Conservation (phyloP, 2,113 vertebrate genomes). For the Echinops telfairi region DNA sequence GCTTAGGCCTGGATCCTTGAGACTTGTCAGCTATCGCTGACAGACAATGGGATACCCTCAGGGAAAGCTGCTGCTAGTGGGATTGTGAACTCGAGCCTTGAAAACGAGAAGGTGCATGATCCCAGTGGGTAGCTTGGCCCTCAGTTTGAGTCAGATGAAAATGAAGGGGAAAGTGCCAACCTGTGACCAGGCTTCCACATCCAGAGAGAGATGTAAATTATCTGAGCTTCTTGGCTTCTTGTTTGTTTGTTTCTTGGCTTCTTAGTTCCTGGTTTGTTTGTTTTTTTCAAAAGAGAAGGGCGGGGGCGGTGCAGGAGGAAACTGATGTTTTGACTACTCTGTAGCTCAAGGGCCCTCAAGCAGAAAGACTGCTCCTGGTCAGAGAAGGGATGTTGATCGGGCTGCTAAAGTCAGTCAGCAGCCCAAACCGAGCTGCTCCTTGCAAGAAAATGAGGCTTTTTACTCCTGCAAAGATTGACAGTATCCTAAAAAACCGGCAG, state of each 20-base stretch:
- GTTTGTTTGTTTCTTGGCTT: too few relatives aligned
- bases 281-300: background rate
- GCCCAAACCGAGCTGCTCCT: too few relatives aligned
- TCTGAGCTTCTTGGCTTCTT: too few relatives aligned
- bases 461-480: too few relatives aligned
- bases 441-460: too few relatives aligned
- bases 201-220: too few relatives aligned
- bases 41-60: background rate
- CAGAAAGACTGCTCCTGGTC: background rate
- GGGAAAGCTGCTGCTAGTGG: background rate
- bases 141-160: background rate
- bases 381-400: too few relatives aligned
- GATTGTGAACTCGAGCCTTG: background rate
- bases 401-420: too few relatives aligned
- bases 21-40: background rate
- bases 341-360: conserved; percentile 13
- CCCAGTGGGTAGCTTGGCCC: background rate
- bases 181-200: too few relatives aligned
- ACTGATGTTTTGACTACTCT: rapidly evolving
- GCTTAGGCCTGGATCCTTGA: background rate
- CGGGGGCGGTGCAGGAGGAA: background rate
- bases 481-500: too few relatives aligned
- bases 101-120: background rate
- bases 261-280: background rate
- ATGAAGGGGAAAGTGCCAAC: too few relatives aligned